Conservation (phyloP, 2,888 invertebrate species). For the Drosophila setosimentum region DNA sequence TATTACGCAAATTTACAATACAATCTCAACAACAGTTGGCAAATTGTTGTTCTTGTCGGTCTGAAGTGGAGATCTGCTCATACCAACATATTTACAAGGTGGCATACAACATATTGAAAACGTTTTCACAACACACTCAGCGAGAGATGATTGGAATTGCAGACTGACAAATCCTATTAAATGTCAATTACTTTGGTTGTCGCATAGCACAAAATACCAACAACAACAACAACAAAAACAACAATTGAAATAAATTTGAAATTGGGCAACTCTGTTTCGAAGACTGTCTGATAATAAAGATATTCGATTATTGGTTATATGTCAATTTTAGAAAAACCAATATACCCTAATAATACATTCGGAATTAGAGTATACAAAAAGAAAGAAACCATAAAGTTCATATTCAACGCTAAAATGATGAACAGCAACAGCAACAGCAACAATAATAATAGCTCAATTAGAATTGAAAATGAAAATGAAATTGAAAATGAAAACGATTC, state of each 20-base stretch:
- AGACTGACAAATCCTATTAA: constrained; percentile 6
- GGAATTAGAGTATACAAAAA: no score
- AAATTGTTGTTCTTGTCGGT: background rate
- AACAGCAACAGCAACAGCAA: background rate
- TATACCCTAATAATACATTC: background rate
- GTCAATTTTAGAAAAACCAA: background rate
- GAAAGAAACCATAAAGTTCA: background rate
- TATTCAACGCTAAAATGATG: background rate
- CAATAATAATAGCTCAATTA: background rate
- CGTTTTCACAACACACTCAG: background rate
- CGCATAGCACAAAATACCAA: background rate
- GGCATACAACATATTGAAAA: background rate
- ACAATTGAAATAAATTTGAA: background rate
- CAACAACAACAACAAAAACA: constrained; percentile 1
- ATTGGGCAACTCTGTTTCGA: no score
- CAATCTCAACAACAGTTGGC: background rate
- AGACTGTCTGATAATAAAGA: background rate
- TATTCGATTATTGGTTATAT: no score
- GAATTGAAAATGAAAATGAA: background rate
- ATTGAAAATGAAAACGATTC: background rate
- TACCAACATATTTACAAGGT: background rate
- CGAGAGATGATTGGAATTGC: background rate
- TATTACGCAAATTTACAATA: background rate
- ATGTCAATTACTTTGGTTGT: constrained; percentile 5
- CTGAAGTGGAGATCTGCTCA: background rate